Conservation (phyloP, 2,113 vertebrate genomes). For the Genyomyrus donnyi region DNA sequence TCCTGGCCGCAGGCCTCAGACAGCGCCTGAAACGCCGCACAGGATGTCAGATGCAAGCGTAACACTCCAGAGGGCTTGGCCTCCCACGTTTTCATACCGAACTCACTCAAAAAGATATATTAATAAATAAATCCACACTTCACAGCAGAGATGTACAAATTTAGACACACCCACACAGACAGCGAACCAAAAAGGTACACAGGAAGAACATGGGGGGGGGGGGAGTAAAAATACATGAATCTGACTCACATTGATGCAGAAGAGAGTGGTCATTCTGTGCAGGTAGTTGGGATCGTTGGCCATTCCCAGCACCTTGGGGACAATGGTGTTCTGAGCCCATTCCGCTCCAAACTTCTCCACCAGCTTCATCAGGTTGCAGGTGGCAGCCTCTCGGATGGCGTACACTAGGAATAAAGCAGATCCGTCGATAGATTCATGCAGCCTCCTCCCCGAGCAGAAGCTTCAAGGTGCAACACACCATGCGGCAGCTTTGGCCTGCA, state of each 20-base stretch:
- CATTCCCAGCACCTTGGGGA: constrained; percentile 84
- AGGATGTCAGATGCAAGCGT: background rate
- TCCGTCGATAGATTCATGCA: background rate
- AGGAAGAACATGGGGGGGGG: background rate
- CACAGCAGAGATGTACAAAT: background rate
- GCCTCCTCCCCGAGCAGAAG: background rate
- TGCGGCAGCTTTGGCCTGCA: background rate
- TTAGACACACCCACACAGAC: background rate
- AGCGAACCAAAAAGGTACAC: background rate
- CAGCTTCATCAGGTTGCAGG: constrained; percentile 77
- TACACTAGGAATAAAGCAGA: constrained; percentile 36
- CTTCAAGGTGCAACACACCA: background rate
- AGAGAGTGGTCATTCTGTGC: constrained; percentile 86
- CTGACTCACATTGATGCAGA: constrained; percentile 81
- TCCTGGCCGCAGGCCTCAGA: constrained; percentile 80
- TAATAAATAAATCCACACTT: background rate
- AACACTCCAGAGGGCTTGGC: background rate
- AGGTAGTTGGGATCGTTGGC: constrained; percentile 83
- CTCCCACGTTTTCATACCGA: background rate
- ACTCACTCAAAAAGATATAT: background rate
- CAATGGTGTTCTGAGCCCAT: constrained; percentile 83
- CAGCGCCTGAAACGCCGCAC: constrained; percentile 55
- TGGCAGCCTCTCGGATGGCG: constrained; percentile 40
- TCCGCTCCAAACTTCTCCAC: constrained; percentile 84
- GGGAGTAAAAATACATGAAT: background rate